Percentiles rank a stretch among this genome's conserved stretches.
phyloP scores from a whole-genome alignment of 2,888 invertebrate genomes.

The Eulithis prunata region DNA sequence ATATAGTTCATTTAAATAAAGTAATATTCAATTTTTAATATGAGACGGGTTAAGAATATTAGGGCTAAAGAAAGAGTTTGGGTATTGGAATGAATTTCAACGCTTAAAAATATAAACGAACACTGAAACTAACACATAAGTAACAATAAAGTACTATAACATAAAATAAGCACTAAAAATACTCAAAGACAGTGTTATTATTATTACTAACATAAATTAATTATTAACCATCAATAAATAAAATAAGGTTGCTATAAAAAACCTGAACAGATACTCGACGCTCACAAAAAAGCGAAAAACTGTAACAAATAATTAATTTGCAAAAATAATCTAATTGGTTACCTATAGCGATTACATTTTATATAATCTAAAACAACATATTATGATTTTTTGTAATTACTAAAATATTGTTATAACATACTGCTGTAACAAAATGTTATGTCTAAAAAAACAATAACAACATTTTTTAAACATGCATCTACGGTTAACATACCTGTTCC shows the following conservation, averaged over 20 bases:
- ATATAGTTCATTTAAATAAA: no score
- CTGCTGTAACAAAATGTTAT: no score
- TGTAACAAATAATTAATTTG: neutral
- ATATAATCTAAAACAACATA: no score
- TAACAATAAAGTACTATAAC: neutral
- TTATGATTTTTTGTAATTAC: neutral
- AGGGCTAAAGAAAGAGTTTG: no score
- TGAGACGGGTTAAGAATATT: no score
- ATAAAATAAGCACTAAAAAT: neutral
- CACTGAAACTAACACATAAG: neutral
- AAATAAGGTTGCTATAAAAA: neutral
- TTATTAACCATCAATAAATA: neutral
- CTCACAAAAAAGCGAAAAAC: neutral
- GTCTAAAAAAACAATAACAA: no score
- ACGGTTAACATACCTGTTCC: slow-evolving; percentile 62
- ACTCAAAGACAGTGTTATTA: no score
- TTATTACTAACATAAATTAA: neutral
- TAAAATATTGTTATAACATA: no score
- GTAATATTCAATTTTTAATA: no score
- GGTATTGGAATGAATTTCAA: no score
- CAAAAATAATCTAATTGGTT: neutral
- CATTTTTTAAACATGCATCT: neutral
- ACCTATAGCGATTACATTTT: neutral
- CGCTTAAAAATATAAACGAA: no score
- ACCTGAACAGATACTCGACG: neutral